A percentile compares a stretch with the other conserved stretches of the same genome.
These are phyloP conservation scores for Trimorus sp. DNA, from an alignment of 2,888 invertebrate genomes.

Conservation along the genomic window DNA sequence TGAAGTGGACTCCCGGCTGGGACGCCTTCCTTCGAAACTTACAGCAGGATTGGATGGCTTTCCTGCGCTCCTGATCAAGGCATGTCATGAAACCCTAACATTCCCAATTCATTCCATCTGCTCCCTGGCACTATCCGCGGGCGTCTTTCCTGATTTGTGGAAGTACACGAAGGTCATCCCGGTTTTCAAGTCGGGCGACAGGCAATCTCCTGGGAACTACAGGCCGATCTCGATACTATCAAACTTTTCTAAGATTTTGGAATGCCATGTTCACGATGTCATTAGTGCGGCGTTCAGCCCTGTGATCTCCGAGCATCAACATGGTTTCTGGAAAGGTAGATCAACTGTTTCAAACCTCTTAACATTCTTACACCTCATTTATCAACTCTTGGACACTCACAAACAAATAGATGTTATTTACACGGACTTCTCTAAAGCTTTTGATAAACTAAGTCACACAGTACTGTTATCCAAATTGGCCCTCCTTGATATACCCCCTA, in stretches of 20 bases:
- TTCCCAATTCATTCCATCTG: not conserved
- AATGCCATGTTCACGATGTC: not conserved
- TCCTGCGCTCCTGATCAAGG: not conserved
- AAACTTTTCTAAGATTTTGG: constrained; percentile 1
- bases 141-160: not conserved
- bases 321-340: constrained; percentile 10
- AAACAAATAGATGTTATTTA: constrained; percentile 18
- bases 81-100: not conserved
- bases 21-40: too few relatives aligned
- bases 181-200: not conserved
- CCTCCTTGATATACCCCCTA: not conserved
- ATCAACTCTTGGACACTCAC: too few relatives aligned
- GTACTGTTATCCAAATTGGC: not conserved
- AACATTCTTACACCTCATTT: not conserved
- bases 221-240: not conserved
- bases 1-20: too few relatives aligned
- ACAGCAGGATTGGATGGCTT: not conserved
- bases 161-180: not conserved
- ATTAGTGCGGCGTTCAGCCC: not conserved
- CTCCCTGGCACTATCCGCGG: not conserved
- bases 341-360: constrained; percentile 6
- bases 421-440: too few relatives aligned
- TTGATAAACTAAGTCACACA: not conserved
- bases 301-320: not conserved
- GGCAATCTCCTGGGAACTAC: not conserved